A percentile compares a stretch with the other conserved stretches of the same genome.
phyloP scores from a whole-genome alignment of 1,140 invertebrate species.

The Anastatus disparis region DNA sequence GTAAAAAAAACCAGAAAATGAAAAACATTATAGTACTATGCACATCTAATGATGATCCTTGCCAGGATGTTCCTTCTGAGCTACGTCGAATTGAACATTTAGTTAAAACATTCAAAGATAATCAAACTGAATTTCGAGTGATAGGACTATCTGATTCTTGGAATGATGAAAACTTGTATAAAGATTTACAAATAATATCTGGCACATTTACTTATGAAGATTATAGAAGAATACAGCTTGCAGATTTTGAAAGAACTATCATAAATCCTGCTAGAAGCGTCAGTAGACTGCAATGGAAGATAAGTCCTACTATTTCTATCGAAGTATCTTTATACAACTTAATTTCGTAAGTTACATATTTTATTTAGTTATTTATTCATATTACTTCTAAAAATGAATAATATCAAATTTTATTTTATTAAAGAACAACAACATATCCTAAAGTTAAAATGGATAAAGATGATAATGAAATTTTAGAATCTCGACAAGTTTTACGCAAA shows the following conservation, averaged over 20 bases:
- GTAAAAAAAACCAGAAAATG: background rate
- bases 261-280: conserved; percentile 19
- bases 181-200: conserved; percentile 29
- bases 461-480: conserved; percentile 20
- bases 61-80: background rate
- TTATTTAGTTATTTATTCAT: background rate
- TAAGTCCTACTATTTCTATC: background rate
- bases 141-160: conserved; percentile 20
- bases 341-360: conserved; percentile 26
- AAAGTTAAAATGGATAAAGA: conserved; percentile 35
- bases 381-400: background rate
- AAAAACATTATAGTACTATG: conserved; percentile 21
- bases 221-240: conserved; percentile 11
- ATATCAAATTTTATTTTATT: conserved; percentile 3
- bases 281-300: conserved; percentile 22
- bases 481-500: background rate
- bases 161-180: conserved; percentile 27
- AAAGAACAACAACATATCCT: conserved; percentile 11
- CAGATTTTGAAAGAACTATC: conserved; percentile 20
- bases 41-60: conserved; percentile 27
- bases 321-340: conserved; percentile 3
- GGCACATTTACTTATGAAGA: conserved; percentile 12
- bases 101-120: conserved; percentile 26
- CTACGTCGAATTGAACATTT: conserved; percentile 10
- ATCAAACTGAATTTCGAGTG: conserved; percentile 13